Evolutionary conservation across 2,113 vertebrate genomes (phyloP), one percentile per base, ranked within the genome.

Genomic region (Zapornia atra): DNA sequence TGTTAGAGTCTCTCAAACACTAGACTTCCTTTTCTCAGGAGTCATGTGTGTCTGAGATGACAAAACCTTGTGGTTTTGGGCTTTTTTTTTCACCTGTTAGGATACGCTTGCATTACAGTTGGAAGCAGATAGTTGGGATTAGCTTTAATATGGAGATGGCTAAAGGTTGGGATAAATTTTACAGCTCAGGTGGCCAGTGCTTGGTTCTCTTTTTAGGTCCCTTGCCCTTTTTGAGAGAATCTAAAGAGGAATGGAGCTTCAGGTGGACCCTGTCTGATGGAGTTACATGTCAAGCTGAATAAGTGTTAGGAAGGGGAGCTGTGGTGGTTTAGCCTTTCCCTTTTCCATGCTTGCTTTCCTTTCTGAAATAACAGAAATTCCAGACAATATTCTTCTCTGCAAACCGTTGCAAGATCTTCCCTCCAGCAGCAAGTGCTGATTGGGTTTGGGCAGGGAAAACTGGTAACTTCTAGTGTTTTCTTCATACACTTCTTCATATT

Each of bases 81-180:
- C 8, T 3, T 15, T 3, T 17, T 56, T 73, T 60, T 46, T 54
- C 50, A 77, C 91, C 36, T 86, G 24, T 69, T 92, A 73, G 38
- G 68, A 53, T 73, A 46, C 76, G 18, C 66, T 84, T 81, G n/a
- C 24, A 8, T 92, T 90, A 57, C 38, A 77, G 56, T 87, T 91
- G 57, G 44, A 85, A 86, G 81, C 61, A 73, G 64, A 9, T 40
- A 48, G 71, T 97, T 97, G 87, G 82, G 50, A 84, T 80, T 44
- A 19, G 33, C 80, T 96, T 93, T 93, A 56, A 87, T 65, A 68
- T 54, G 85, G 79, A 96, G 29, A 72, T 70, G 10, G 76, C 57
- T 29, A 24, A 10, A 5, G 56, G 31, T 36, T 44, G 66, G 70
- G 73, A 75, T 94, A 36, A 66, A 12, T 65, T 76, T 64, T 48